phyloP scores from a whole-genome alignment of 2,113 vertebrate genomes.

The Corythaeola cristata region DNA sequence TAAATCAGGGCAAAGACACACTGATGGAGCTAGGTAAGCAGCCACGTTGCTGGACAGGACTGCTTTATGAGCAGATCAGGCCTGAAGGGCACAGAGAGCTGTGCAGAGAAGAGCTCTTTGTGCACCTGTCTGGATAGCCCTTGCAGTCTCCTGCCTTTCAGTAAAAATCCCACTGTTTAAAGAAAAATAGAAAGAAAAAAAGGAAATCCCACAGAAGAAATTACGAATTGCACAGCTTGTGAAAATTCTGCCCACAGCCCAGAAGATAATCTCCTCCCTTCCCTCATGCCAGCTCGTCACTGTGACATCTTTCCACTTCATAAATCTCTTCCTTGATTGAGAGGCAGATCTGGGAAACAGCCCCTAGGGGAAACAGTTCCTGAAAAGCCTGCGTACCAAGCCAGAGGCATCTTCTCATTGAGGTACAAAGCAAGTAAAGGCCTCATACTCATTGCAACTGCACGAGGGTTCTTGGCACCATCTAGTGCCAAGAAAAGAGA shows the following conservation, averaged over 20 bases:
- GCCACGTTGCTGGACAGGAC: neutral
- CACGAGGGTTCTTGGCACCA: conserved; percentile 67
- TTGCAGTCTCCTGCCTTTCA: neutral
- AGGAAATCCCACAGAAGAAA: neutral
- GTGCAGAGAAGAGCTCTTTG: neutral
- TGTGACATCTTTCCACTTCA: conserved; percentile 46
- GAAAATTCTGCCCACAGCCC: neutral
- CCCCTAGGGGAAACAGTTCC: conserved; percentile 48
- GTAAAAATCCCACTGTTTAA: neutral
- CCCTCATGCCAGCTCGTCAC: neutral
- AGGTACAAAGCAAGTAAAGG: conserved; percentile 18
- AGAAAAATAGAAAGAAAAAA: neutral
- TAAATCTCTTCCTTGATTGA: conserved; percentile 39
- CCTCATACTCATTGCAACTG: neutral
- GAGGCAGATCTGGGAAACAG: conserved; percentile 57
- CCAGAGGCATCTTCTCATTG: conserved; percentile 43
- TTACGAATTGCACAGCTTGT: neutral
- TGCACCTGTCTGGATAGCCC: neutral
- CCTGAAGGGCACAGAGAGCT: neutral
- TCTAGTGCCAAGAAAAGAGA: conserved; percentile 63
- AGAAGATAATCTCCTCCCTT: neutral
- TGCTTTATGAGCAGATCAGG: neutral
- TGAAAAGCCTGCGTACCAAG: conserved; percentile 48
- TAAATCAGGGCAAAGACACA: neutral
- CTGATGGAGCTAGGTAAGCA: neutral